A percentile compares a stretch with the other conserved stretches of the same genome.
These are phyloP conservation scores for Drosophila neotestacea DNA, from an alignment of 2,888 invertebrate genomes.

Conservation along the genomic window DNA sequence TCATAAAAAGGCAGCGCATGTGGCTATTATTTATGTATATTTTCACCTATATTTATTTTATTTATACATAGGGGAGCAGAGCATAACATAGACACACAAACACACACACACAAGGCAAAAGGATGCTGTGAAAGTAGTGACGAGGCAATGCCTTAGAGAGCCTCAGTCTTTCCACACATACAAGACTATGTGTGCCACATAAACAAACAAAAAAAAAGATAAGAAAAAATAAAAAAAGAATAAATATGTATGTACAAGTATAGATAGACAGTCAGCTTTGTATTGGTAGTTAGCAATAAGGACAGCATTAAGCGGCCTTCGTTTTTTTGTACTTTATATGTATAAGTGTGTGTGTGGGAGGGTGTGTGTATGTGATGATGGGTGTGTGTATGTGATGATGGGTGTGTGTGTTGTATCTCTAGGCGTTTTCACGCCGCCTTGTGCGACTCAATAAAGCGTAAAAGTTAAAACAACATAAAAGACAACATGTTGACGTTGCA, in stretches of 20 bases:
- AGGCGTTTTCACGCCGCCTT: constrained; percentile 35
- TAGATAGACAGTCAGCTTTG: constrained; percentile 23
- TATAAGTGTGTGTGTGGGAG: constrained; percentile 9
- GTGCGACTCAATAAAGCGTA: constrained; percentile 59
- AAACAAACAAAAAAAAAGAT: constrained; percentile 15
- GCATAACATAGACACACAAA: constrained; percentile 1
- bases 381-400: constrained; percentile 19
- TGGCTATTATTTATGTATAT: constrained; percentile 77
- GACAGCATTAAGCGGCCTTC: constrained; percentile 40
- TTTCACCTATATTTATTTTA: constrained; percentile 78
- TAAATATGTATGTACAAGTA: constrained; percentile 11
- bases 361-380: constrained; percentile 12
- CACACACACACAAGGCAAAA: constrained; percentile 10
- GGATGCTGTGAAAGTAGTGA: constrained; percentile 50
- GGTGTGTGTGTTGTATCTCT: constrained; percentile 31
- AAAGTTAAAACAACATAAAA: constrained; percentile 60
- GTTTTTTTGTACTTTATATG: constrained; percentile 5
- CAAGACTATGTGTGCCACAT: constrained; percentile 18
- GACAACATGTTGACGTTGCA: constrained; percentile 49
- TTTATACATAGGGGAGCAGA: constrained; percentile 46
- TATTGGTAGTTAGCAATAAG: constrained; percentile 52
- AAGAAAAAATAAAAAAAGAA: constrained; percentile 9
- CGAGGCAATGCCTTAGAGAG: constrained; percentile 52
- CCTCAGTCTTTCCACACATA: constrained; percentile 22
- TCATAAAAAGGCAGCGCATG: constrained; percentile 69